Base-by-base conservation (phyloP, 2,797 vertebrate species). In the Scomberomorus guttatus region DNA sequence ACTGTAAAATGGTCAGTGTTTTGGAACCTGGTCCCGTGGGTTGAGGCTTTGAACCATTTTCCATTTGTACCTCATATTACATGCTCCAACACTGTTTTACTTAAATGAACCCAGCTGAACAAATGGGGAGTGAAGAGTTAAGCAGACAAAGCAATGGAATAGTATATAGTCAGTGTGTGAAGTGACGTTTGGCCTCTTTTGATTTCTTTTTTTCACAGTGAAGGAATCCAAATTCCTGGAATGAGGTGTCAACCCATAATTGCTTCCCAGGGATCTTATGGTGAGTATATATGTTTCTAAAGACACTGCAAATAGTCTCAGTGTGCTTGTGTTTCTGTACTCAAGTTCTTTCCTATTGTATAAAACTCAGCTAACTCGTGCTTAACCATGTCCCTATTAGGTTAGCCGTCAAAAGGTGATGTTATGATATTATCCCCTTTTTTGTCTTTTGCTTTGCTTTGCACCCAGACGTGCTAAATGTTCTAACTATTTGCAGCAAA, bases 211-310 rank as follows among this genome's bases (percentile, higher is more conserved):
- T 86, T 72, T 62, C 69, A 77, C 79, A 93, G 87, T 70, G 76
- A 79, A 72, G 75, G 79, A 86, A 75, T 82, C 83, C 42, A 44
- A 57, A 87, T 86, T 88, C 88, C 66, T 37, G 77, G 84, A 92
- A 79, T 77, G 37, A 90, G 88, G 85, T 65, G 77, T 78, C 59
- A 72, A 51, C 68, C 59, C 79, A 73, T 69, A 60, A 84, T 69
- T 62, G 72, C 74, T 71, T 91, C 78, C 67, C 51, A 48, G 67
- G 72, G 69, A 85, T 86, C 59, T 74, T 86, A 69, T 66, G 89
- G 92, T 93, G 89, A 93, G 92, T 92, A 71, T 83, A 72, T 79
- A 60, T 71, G 58, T 75, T 87, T 86, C 75, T 62, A 67, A 75
- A 80, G 39, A 62, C 48, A 42, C 62, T 62, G 65, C 59, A 73